phyloP scores from a whole-genome alignment of 2,113 vertebrate genomes.

The Chionomys nivalis region DNA sequence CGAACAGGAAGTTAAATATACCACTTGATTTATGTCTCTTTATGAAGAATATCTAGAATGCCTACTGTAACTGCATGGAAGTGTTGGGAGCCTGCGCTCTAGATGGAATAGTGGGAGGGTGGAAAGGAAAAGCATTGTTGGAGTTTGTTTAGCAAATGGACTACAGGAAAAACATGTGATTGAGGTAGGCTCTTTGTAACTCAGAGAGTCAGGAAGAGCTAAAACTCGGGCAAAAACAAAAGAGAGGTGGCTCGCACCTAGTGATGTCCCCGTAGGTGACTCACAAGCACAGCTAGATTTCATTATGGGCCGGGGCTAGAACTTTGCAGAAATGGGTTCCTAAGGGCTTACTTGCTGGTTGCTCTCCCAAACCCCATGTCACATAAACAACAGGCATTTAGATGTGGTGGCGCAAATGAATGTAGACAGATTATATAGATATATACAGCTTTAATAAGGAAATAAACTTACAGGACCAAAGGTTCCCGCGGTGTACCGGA shows the following conservation, averaged over 20 bases:
- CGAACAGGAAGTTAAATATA: neutral
- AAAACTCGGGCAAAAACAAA: neutral
- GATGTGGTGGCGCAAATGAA: too few species aligned
- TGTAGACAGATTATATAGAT: too few species aligned
- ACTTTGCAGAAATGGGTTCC: neutral
- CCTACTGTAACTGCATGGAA: neutral
- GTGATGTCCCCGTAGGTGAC: neutral
- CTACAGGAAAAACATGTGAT: neutral
- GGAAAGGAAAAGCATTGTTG: slow-evolving; percentile 4
- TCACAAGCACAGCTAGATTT: neutral
- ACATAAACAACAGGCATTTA: neutral
- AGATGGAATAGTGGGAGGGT: neutral
- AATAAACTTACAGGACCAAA: too few species aligned
- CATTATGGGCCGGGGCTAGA: neutral
- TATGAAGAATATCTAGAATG: neutral
- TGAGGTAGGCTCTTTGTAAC: neutral
- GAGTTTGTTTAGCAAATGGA: neutral
- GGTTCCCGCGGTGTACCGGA: too few species aligned
- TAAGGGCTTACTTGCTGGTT: neutral
- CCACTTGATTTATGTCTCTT: neutral
- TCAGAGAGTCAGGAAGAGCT: neutral
- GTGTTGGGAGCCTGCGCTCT: neutral
- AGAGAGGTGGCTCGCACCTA: neutral
- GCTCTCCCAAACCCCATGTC: neutral
- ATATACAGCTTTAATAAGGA: too few species aligned